phyloP scores from a whole-genome alignment of 2,888 invertebrate species.

The Erannis defoliaria region DNA sequence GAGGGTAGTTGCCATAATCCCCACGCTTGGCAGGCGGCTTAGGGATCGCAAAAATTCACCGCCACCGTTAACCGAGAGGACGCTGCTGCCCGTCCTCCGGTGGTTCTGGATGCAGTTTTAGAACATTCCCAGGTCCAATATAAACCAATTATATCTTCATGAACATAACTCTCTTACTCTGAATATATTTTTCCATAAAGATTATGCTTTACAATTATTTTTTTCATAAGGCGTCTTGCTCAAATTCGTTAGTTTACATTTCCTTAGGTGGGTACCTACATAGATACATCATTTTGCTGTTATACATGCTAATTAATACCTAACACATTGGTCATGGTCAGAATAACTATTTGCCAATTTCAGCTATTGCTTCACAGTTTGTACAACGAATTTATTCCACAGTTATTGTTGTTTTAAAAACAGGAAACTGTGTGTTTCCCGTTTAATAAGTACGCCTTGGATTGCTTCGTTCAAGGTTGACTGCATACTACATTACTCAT shows the following conservation, averaged over 20 bases:
- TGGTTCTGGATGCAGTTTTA: no score
- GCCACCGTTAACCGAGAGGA: no score
- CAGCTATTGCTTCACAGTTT: constrained; percentile 2
- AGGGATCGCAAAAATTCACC: no score
- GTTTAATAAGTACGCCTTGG: neutral
- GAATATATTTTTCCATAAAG: no score
- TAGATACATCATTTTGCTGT: neutral
- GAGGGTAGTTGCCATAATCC: no score
- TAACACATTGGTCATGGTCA: constrained; percentile 3
- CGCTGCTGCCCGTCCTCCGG: no score
- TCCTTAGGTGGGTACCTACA: neutral
- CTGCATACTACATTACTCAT: neutral
- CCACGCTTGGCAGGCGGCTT: no score
- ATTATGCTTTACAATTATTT: no score
- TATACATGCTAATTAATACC: constrained; percentile 1
- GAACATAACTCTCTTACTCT: no score
- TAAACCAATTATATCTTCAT: no score
- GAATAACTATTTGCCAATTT: neutral
- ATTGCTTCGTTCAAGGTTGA: neutral
- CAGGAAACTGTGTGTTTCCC: neutral
- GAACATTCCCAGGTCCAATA: no score
- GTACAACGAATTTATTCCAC: neutral
- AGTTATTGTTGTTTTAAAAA: neutral
- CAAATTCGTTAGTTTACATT: neutral
- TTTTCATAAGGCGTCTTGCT: no score